Evolutionary conservation across 2,113 vertebrate genomes (phyloP), one percentile per base, ranked within the genome.

Genomic region (Etheostoma spectabile): DNA sequence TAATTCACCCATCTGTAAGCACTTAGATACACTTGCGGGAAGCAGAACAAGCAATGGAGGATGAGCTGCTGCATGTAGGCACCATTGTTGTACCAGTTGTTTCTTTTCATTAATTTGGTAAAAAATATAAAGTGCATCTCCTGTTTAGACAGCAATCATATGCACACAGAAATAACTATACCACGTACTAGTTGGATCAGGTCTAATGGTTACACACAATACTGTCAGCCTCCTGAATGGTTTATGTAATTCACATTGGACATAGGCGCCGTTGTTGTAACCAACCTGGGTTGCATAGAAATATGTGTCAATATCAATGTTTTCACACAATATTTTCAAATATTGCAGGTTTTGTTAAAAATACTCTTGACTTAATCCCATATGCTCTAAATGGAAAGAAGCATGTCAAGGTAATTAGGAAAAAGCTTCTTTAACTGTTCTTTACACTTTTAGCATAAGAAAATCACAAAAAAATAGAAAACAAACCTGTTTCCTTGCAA

Each of bases 91-190:
- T 10, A 42, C 38, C 38, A 65, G 80, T 69, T 83, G 65, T 62
- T 70, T 76, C 35, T 74, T 52, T 57, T 56, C 60, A 60, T 80
- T n/a, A 67, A 81, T 77, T 38, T 45, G 8, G 42, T 30, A 6
- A 57, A 67, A 65, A 51, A 82, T 55, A 52, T 22, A 59, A 71
- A 68, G 49, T 62, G 74, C 8, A 0, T 48, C 24, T 27, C 52
- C 27, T 68, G 45, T 75, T 76, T 56, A 42, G 19, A 68, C 13
- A 38, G 16, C 55, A 51, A 8, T 78, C 21, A 22, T 38, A 19
- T 30, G 15, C 24, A 48, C 19, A 35, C 30, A 51, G 35, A 21
- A 21, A 35, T 16, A 1, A 6, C 35, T 15, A 45, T 13, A 33
- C n/a, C 67, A 53, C 48, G 57, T 45, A 51, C 13, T 30, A 42